Evolutionary conservation across 64 coral and sea anemone species (phyloP).

Genomic region (Orbicella faveolata): DNA sequence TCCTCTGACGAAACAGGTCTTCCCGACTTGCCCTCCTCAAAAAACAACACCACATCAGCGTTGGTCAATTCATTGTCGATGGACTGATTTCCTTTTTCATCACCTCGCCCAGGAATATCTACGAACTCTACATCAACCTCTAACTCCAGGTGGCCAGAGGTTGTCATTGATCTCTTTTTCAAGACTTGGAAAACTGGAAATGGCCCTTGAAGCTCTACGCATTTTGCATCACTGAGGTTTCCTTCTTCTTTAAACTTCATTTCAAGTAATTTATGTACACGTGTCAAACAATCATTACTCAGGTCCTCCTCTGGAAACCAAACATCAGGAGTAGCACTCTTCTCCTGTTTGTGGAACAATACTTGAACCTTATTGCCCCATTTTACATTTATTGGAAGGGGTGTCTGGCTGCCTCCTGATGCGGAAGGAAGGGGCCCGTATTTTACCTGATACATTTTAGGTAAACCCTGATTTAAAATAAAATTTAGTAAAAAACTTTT

Average conservation of each 20-base stretch:
- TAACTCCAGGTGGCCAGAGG: not conserved
- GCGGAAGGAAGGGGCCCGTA: conserved; percentile 51
- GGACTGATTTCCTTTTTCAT: conserved; percentile 15
- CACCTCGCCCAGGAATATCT: conserved; percentile 51
- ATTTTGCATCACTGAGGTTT: not conserved
- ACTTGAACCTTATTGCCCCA: conserved; percentile 21
- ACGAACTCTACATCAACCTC: conserved; percentile 53
- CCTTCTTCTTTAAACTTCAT: conserved; percentile 15
- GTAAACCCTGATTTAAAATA: conserved; percentile 29
- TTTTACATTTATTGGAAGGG: conserved; percentile 52
- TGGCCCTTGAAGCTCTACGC: conserved; percentile 39
- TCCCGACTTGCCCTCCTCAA: conserved; percentile 24
- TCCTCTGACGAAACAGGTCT: conserved; percentile 56
- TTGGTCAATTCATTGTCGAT: conserved; percentile 44
- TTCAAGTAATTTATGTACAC: conserved; percentile 2
- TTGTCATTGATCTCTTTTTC: conserved; percentile 12
- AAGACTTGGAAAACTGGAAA: conserved; percentile 43
- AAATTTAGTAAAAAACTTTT: conserved; percentile 56
- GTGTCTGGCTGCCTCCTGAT: conserved; percentile 45
- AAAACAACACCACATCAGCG: conserved; percentile 54
- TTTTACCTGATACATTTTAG: not conserved
- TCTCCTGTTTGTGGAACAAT: not conserved
- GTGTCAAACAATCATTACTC: not conserved
- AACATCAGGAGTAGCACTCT: not conserved
- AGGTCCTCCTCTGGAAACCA: conserved; percentile 1